Conservation (phyloP, 2,113 vertebrate genomes). For the Forbesichthys papilliferus region DNA sequence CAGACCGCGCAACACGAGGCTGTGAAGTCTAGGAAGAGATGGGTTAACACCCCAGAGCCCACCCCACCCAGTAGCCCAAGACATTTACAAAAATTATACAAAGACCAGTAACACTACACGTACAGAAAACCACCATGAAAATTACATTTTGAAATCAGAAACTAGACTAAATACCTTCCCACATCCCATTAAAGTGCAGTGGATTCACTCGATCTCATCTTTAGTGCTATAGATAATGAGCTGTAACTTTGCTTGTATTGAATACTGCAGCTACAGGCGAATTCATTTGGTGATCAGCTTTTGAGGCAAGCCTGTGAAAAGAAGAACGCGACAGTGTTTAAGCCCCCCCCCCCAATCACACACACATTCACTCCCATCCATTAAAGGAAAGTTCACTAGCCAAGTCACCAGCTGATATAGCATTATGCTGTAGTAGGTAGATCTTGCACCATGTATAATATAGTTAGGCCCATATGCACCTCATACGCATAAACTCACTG, state of each 20-base stretch:
- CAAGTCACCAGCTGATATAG: slow-evolving; percentile 14
- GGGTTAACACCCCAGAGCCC: slow-evolving; percentile 70
- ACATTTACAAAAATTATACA: slow-evolving; percentile 21
- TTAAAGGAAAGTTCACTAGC: neutral
- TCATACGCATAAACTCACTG: slow-evolving; percentile 75
- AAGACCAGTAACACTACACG: slow-evolving; percentile 24
- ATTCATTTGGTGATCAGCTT: slow-evolving; percentile 59
- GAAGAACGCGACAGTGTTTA: slow-evolving; percentile 73
- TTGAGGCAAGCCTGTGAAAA: slow-evolving; percentile 72
- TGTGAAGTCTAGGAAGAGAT: slow-evolving; percentile 80
- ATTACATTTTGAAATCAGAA: slow-evolving; percentile 23
- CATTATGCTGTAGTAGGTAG: slow-evolving; percentile 19
- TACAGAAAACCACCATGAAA: neutral
- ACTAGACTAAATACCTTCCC: slow-evolving; percentile 70
- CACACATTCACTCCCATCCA: neutral
- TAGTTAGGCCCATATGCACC: slow-evolving; percentile 70
- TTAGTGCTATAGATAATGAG: slow-evolving; percentile 51
- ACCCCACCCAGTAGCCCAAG: slow-evolving; percentile 38
- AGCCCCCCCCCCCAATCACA: slow-evolving; percentile 40
- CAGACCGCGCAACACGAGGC: slow-evolving; percentile 60
- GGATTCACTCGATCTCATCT: slow-evolving; percentile 56
- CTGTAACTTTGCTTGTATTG: slow-evolving; percentile 44
- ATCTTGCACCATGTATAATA: slow-evolving; percentile 41
- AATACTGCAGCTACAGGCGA: slow-evolving; percentile 45
- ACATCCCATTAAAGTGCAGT: slow-evolving; percentile 55